Base-by-base conservation (phyloP, 2,113 vertebrate genomes). In the Glaucomys volans region DNA sequence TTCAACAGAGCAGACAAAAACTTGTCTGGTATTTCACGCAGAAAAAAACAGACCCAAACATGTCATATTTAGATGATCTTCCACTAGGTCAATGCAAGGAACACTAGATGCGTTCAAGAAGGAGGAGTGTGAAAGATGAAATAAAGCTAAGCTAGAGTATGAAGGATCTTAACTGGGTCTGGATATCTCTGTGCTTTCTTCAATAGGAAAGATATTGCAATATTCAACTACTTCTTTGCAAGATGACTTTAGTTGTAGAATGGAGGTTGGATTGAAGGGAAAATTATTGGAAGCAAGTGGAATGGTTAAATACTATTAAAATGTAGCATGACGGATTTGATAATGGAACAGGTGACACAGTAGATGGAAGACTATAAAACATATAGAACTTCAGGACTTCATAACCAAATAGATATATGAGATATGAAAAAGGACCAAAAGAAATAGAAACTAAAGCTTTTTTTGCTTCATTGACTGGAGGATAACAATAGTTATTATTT, bases 401-500 rank as follows among this genome's bases (percentile, higher is more conserved):
- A 35, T 62, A 93, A 86, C 22, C 44, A 93, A n/a, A 13, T 67
- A 40, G 5, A 81, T 57, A 81, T 57, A 9, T 28, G n/a, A 94
- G 17, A 84, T n/a, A 71, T 9, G 44, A 91, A 11, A 87, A 22
- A 52, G 30, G 11, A 40, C 10, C 26, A 66, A 83, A 9, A 91
- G 16, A 91, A 57, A 12, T 26, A 37, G 16, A 90, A 57, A 30
- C 30, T 30, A 52, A 74, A 32, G 24, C 18, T 13, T 42, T n/a
- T 91, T 57, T 83, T 76, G 75, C n/a, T 75, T 95, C 64, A 80
- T 8, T 80, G 66, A 90, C 47, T 79, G 11, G 17, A 80, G 76
- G 85, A 74, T 40, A 5, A 72, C 30, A 90, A 74, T 13, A 71
- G 20, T 13, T 71, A 64, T 35, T 40, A 59, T 67, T 86, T 86